Base-by-base conservation (phyloP, 2,888 invertebrate species). In the Tortricodes alternella region DNA sequence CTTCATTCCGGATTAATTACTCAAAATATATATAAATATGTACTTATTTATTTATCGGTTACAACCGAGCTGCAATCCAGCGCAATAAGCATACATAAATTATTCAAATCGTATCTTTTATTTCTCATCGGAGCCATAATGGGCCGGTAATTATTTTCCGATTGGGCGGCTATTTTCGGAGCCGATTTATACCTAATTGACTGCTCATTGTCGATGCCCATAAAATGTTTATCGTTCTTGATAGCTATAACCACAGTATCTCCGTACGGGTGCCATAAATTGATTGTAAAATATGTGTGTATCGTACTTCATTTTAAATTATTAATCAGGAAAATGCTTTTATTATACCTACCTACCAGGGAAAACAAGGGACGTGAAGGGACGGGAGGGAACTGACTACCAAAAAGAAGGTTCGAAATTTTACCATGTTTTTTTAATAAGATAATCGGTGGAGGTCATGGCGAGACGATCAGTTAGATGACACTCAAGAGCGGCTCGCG, bases 111-210 rank as follows among this genome's bases (percentile, higher is more conserved):
- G 51, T 46, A 46, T 46, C 52, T 52, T 57, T 57, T 51, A 57
- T 52, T 48, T 57, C 44, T 32, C 50, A 34, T 35, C 38, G 44
- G 2, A 27, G 19, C 52, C 57, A 44, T 51, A 51, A 57, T 44
- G 43, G 57, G 7, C 5, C 38, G 16, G 56, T 61, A 59, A 61
- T 61, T 59, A 49, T 55, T 41, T 51, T 56, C 52, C 59, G 52
- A 61, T 61, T 59, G 61, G 48, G 9, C 27, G 11, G 46, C 51
- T 49, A 46, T 44, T 48, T 58, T 48, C 23, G 49, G 39, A 39
- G 39, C 16, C 24, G 41, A 4, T 29, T 29, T 46, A 53, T 11
- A 34, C 7, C 1, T 61, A 58, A 49, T 61, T 61, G 53, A 57
- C 49, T 44, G 52, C 46, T 53, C 49, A 60, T 53, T 56, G 60